Evolutionary conservation across 2,113 vertebrate species (phyloP).

Genomic region (Herpetotheres cachinnans): DNA sequence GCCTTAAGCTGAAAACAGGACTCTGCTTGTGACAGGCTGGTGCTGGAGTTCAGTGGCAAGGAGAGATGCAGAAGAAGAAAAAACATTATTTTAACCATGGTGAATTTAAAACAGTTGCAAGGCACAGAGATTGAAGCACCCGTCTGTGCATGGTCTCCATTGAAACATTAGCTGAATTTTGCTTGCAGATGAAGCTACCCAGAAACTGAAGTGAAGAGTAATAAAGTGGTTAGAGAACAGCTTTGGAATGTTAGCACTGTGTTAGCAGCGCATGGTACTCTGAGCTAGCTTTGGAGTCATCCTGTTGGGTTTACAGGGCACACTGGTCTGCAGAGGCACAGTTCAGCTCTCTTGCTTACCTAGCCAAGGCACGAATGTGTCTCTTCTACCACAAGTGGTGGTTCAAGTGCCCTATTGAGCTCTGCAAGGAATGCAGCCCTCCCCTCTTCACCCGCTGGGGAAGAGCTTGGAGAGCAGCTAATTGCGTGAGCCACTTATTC

Average conservation of each 20-base stretch:
- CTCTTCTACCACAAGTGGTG: background rate
- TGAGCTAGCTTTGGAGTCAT: background rate
- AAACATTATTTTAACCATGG: background rate
- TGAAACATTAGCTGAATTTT: background rate
- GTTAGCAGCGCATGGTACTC: accelerated
- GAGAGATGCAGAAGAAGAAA: background rate
- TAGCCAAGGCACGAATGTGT: background rate
- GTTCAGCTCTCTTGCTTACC: background rate
- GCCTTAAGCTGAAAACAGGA: background rate
- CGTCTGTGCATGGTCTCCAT: background rate
- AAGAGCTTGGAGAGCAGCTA: background rate
- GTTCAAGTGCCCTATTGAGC: background rate
- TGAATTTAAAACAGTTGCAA: background rate
- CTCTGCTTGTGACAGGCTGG: background rate
- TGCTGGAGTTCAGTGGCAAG: background rate
- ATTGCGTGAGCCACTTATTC: background rate
- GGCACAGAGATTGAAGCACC: background rate
- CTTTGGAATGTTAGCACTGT: background rate
- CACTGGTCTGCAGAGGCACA: background rate
- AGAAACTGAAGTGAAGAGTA: background rate
- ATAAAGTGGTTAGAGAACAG: background rate
- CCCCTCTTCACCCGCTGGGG: accelerated
- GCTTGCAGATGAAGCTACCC: background rate
- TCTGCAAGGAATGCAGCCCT: background rate
- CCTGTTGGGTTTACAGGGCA: background rate